Percentiles rank a stretch among this genome's conserved stretches.
phyloP scores from a whole-genome alignment of 2,113 vertebrate species.

The Eolophus roseicapilla region DNA sequence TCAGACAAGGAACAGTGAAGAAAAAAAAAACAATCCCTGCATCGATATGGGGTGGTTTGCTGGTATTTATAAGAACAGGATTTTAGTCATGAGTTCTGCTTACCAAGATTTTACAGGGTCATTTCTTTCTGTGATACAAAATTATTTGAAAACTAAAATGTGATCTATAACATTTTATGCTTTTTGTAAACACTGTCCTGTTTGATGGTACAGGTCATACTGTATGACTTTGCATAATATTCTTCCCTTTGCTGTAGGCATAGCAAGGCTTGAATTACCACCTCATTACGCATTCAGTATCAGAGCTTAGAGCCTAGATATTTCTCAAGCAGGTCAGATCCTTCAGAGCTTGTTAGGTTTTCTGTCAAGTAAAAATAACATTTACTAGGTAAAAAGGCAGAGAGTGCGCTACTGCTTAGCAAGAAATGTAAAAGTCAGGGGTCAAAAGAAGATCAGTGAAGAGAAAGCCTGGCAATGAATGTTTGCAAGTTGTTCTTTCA shows the following conservation, averaged over 20 bases:
- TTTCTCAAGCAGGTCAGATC: slow-evolving; percentile 19
- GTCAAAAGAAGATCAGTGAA: slow-evolving; percentile 3
- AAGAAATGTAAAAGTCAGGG: slow-evolving; percentile 1
- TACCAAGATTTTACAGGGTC: neutral
- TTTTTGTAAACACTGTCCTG: neutral
- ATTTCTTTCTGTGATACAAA: neutral
- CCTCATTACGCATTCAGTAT: slow-evolving; percentile 6
- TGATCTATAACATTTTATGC: neutral
- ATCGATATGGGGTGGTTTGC: neutral
- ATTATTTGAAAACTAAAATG: neutral
- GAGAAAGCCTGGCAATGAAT: neutral
- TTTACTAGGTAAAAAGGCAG: neutral
- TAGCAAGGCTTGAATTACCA: slow-evolving; percentile 6
- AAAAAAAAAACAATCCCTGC: neutral
- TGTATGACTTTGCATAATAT: neutral
- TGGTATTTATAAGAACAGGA: neutral
- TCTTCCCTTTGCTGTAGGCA: neutral
- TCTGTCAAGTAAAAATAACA: slow-evolving; percentile 15
- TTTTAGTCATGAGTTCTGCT: neutral
- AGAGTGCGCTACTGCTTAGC: neutral
- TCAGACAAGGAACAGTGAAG: neutral
- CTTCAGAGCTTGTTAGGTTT: slow-evolving; percentile 15
- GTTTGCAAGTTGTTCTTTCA: neutral
- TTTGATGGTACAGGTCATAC: neutral
- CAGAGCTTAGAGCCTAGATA: neutral